Evolutionary conservation across 2,797 vertebrate species (phyloP), one percentile per base, ranked within the genome.

Genomic region (Ptychadena robeensis): DNA sequence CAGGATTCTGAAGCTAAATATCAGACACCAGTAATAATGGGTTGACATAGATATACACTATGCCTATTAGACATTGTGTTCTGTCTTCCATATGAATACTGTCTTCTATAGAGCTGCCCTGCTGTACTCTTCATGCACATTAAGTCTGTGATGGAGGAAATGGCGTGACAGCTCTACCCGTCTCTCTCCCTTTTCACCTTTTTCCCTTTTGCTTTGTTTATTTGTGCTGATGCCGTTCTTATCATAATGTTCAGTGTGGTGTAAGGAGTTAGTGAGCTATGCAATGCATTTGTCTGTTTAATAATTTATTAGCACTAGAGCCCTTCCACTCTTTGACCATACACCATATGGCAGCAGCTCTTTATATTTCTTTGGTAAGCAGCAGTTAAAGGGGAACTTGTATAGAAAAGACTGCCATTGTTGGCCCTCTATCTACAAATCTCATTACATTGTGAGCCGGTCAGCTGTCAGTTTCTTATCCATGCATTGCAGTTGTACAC

Each of bases 281-380:
- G 30, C 31, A 48, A 57, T 72, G 57, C 66, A 38, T 25, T 76
- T 57, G 48, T 57, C 18, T 68, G 22, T 2, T 72, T 70, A 82
- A 82, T 82, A 71, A 82, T 82, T 76, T n/a, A 82, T 34, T 63
- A 61, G 38, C 40, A 30, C 48, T 15, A 69, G 64, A 82, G 64
- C 34, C 11, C 25, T 65, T 72, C 79, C 59, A 25, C 11, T 64
- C 64, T 25, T 48, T 78, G 44, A 64, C 40, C 48, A 53, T 53
- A 34, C 14, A 68, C 22, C 75, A 78, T 78, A 67, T 68, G 64
- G 38, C 34, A 53, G 75, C 32, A 78, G 66, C 75, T 25, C 40
- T 37, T 78, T 78, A n/a, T 9, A 66, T 31, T 77, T 34, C 63
- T 22, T 27, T 7, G 12, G n/a, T 34, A 34, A 34, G 40, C 30